Base-by-base conservation (phyloP, 2,113 vertebrate genomes). In the Pipra filicauda region DNA sequence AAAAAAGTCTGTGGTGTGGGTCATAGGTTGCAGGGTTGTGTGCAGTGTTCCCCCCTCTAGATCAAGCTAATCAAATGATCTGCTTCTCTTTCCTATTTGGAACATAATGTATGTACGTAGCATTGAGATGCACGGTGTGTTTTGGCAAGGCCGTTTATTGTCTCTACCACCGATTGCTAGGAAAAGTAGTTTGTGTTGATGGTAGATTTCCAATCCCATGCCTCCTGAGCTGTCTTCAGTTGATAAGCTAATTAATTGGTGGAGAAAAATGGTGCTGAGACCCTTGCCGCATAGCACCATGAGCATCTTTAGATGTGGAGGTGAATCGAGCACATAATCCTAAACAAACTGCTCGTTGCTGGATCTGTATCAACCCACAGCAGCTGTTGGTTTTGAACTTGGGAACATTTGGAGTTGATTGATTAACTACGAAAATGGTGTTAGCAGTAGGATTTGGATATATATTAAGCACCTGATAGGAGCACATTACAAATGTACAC, bases 341-440 rank as follows among this genome's bases (percentile, higher is more conserved):
- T 71, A 18, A 86, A 87, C 48, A 78, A 70, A 30, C 54, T 1
- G 1, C 51, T 94, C 33, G 0, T 88, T n/a, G 4, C 78, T 96
- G 86, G 72, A 90, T 66, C 79, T 62, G n/a, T 79, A 79, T 90
- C 73, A 95, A 7, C 35, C 31, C 51, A 51, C 24, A 86, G 57
- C 87, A 91, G 67, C 86, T 96, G 84, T 72, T 82, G 67, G 41
- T n/a, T 93, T 94, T 51, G 77, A 91, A 55, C 75, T 86, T 15
- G 31, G 72, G 72, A 49, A 87, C 19, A 55, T 70, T 70, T 59
- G 90, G 43, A 39, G 43, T 80, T 94, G 91, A 92, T 91, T 94
- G 96, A 93, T 96, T 80, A 89, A 59, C 87, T 92, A n/a, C 66
- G 69, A 86, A 55, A 77, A 67, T 65, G 61, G 52, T 33, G 61